A percentile compares a stretch with the other conserved stretches of the same genome.
phyloP scores from a whole-genome alignment of 2,888 invertebrate species.

The Agrotis ipsilon region DNA sequence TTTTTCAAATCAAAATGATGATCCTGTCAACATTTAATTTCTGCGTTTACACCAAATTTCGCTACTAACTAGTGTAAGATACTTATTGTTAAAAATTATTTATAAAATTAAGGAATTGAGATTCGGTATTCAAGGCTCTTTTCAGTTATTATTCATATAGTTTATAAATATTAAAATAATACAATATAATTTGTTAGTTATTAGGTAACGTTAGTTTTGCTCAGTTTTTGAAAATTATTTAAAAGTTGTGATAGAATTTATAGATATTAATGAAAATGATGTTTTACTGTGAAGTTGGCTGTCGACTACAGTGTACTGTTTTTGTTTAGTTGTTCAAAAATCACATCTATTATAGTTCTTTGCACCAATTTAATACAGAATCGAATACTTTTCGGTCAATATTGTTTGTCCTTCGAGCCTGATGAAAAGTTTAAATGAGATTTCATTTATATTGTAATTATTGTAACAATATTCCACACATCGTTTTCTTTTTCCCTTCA shows the following conservation, averaged over 20 bases:
- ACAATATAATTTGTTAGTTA: constrained; percentile 52
- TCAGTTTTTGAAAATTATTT: constrained; percentile 60
- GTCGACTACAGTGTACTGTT: constrained; percentile 21
- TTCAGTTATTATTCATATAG: constrained; percentile 61
- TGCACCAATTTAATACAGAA: too few relatives aligned
- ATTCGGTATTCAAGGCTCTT: constrained; percentile 55
- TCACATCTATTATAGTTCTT: background rate
- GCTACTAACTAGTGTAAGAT: constrained; percentile 64
- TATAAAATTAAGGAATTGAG: constrained; percentile 65
- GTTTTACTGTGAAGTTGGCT: constrained; percentile 32
- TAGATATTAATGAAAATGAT: constrained; percentile 46
- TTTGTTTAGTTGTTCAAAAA: background rate
- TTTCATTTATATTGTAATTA: background rate
- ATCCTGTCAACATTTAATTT: constrained; percentile 42
- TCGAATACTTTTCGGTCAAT: too few relatives aligned
- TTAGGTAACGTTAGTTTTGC: constrained; percentile 62
- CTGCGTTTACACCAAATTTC: constrained; percentile 67
- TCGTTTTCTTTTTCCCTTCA: background rate
- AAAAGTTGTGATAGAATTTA: constrained; percentile 61
- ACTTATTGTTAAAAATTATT: constrained; percentile 62
- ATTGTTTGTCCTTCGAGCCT: background rate
- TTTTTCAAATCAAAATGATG: constrained; percentile 4
- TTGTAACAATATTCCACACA: background rate
- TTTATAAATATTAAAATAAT: constrained; percentile 55
- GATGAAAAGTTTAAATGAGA: background rate